A percentile compares a stretch with the other conserved stretches of the same genome.
phyloP scores from a whole-genome alignment of 2,797 vertebrate genomes.

The Xenops minutus region DNA sequence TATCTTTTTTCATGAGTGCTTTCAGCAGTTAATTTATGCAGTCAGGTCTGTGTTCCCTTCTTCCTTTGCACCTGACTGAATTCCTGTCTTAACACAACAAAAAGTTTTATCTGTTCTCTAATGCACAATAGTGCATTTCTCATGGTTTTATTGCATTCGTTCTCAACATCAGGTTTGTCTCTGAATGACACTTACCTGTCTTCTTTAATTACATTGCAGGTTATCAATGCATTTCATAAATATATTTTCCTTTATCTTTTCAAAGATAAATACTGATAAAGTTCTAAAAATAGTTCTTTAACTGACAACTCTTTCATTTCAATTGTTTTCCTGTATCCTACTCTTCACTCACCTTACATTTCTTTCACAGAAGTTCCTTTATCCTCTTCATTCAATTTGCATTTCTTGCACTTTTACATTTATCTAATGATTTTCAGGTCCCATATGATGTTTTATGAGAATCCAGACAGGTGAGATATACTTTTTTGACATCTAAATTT shows the following conservation, averaged over 20 bases:
- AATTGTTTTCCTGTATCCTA: not conserved
- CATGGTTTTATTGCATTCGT: not conserved
- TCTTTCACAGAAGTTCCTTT: not conserved
- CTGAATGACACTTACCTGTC: not conserved
- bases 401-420: not conserved
- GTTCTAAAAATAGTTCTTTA: not conserved
- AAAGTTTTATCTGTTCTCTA: not conserved
- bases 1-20: not conserved
- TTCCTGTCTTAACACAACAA: not conserved
- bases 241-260: not conserved
- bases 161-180: not conserved
- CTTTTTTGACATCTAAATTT: not conserved
- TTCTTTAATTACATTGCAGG: not conserved
- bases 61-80: not conserved
- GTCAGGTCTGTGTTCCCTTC: not conserved
- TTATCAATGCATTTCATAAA: not conserved
- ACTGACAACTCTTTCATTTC: not conserved
- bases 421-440: not conserved
- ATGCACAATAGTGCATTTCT: not conserved
- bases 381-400: not conserved
- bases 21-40: not conserved
- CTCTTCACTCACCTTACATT: not conserved
- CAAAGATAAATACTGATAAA: not conserved
- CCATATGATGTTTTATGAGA: not conserved
- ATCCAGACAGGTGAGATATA: not conserved